Percentiles rank a stretch among this genome's conserved stretches.
These are phyloP conservation scores for Andrena camellia DNA, from an alignment of 2,888 invertebrate genomes.

Conservation along the genomic window DNA sequence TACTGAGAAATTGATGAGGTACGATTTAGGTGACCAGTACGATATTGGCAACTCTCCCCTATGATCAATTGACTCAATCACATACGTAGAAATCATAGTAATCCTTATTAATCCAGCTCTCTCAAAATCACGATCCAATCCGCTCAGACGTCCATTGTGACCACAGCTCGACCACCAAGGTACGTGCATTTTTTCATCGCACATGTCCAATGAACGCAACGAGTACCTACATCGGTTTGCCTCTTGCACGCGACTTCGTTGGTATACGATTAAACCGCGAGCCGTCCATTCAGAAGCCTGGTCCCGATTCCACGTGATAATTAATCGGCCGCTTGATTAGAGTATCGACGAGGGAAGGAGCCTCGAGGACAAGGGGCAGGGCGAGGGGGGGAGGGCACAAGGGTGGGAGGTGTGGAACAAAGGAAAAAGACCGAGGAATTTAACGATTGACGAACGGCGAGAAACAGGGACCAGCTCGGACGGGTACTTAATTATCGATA, in stretches of 20 bases:
- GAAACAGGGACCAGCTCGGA: slow-evolving; percentile 12
- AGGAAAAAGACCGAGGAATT: slow-evolving; percentile 45
- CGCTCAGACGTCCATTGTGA: too few relatives aligned
- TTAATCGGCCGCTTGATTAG: slow-evolving; percentile 66
- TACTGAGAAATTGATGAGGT: too few relatives aligned
- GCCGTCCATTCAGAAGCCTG: slow-evolving; percentile 32
- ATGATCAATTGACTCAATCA: too few relatives aligned
- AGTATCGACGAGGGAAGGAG: slow-evolving; percentile 42
- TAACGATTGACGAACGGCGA: slow-evolving; percentile 37
- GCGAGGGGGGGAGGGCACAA: neutral
- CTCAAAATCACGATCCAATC: too few relatives aligned
- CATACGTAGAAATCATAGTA: too few relatives aligned
- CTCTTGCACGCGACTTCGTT: slow-evolving; percentile 26
- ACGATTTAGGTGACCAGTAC: too few relatives aligned
- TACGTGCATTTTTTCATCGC: neutral
- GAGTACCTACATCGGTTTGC: neutral
- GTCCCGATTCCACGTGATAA: slow-evolving; percentile 59
- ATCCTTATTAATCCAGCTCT: too few relatives aligned
- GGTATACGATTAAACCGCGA: slow-evolving; percentile 50
- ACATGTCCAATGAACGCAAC: neutral
- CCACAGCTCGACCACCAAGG: too few relatives aligned
- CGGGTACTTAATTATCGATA: slow-evolving; percentile 71
- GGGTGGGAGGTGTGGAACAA: slow-evolving; percentile 7
- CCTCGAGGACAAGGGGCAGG: neutral
- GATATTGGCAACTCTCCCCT: too few relatives aligned